phyloP scores from a whole-genome alignment of 2,797 vertebrate genomes.

The Chelonia mydas region DNA sequence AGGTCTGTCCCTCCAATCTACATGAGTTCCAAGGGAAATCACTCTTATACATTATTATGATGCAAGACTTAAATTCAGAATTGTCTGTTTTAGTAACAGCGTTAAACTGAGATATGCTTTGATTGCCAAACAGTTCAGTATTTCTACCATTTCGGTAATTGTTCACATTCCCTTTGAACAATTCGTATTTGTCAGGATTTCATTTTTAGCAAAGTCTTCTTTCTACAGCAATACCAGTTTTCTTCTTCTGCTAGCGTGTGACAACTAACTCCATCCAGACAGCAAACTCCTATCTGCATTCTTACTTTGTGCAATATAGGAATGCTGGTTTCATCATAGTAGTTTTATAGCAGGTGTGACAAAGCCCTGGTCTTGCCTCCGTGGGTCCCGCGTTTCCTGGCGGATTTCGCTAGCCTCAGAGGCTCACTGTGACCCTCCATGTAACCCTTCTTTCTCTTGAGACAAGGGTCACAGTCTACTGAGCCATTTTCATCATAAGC shows the following conservation, averaged over 20 bases:
- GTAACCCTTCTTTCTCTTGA: too few species aligned
- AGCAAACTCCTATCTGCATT: not conserved
- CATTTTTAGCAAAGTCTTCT: not conserved
- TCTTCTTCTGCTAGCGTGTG: not conserved
- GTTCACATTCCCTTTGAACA: not conserved
- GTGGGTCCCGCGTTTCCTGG: too few species aligned
- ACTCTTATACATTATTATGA: not conserved
- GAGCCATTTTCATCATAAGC: too few species aligned
- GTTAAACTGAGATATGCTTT: not conserved
- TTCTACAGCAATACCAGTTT: not conserved
- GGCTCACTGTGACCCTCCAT: too few species aligned
- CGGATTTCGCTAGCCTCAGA: too few species aligned
- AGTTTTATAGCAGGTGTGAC: not conserved
- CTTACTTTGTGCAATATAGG: not conserved
- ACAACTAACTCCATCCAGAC: not conserved
- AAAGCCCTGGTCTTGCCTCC: too few species aligned
- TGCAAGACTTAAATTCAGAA: not conserved
- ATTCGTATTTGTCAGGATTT: not conserved
- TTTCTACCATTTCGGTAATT: not conserved
- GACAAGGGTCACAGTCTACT: too few species aligned
- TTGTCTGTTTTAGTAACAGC: not conserved
- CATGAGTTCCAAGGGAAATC: rapidly evolving
- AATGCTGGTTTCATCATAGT: not conserved
- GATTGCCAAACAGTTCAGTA: not conserved
- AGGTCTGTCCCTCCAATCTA: not conserved